phyloP scores from a whole-genome alignment of 2,797 vertebrate species.

The Adrianichthys oophorus region DNA sequence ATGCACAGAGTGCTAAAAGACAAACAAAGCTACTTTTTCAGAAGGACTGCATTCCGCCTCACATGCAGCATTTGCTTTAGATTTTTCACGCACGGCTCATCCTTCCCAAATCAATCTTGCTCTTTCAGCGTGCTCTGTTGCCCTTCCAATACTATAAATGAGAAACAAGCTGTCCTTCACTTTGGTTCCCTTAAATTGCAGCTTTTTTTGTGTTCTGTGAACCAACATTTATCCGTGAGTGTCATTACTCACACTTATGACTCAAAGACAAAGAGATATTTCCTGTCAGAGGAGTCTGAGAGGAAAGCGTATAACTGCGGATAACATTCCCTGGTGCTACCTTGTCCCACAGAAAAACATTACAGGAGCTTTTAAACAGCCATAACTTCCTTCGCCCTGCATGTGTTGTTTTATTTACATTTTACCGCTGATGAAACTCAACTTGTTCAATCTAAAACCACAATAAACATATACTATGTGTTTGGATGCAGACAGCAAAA shows the following conservation, averaged over 20 bases:
- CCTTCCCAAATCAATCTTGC: constrained; percentile 34
- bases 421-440: too few species aligned
- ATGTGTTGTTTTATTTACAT: too few species aligned
- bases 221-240: constrained; percentile 48
- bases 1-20: constrained; percentile 26
- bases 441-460: too few species aligned
- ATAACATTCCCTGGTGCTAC: constrained; percentile 3
- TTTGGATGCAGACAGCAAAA: too few species aligned
- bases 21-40: constrained; percentile 27
- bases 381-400: too few species aligned
- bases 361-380: too few species aligned
- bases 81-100: constrained; percentile 38
- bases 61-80: constrained; percentile 34
- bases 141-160: constrained; percentile 39
- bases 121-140: constrained; percentile 22
- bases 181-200: constrained; percentile 42
- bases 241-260: constrained; percentile 52
- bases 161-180: constrained; percentile 42
- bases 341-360: too few species aligned
- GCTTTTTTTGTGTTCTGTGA: constrained; percentile 41
- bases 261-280: constrained; percentile 31
- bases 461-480: too few species aligned
- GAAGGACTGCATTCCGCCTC: constrained; percentile 26
- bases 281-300: constrained; percentile 12
- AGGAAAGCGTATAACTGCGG: neutral